Base-by-base conservation (phyloP, 2,113 vertebrate genomes). In the Scomber scombrus region DNA sequence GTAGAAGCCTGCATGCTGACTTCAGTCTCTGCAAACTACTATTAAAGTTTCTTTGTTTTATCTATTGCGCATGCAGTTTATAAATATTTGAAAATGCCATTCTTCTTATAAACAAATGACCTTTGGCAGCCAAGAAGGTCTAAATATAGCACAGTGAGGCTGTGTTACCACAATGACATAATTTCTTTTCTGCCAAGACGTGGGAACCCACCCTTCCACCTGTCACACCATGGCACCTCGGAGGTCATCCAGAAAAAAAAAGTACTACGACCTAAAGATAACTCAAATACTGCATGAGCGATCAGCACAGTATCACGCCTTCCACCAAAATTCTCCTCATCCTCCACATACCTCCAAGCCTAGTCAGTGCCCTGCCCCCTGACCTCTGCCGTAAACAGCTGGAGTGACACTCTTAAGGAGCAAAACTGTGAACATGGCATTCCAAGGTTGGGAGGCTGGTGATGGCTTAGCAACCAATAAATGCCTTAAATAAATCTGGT, bases 331-430 rank as follows among this genome's bases (percentile, higher is more conserved):
- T 79, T 58, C 63, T 3, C 54, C 47, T 78, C 67, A 65, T 81
- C 66, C 65, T 60, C 21, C 23, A 52, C 51, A 64, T 86, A 26
- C 74, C 71, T 75, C 57, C 21, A n/a, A 26, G 34, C 68, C 46
- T n/a, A 7, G 70, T 68, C 52, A 13, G 66, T 49, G 70, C 60
- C 66, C 71, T 81, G 86, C 47, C 88, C 83, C 45, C 55, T 91
- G 85, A 92, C 89, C 90, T 85, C 26, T 15, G 64, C 72, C 62
- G 64, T 91, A 91, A 93, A 87, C 89, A 87, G 78, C 65, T 70
- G 69, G 45, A 74, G 80, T 72, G 75, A 68, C 74, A 73, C 60
- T 40, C 70, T 52, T 46, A 43, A 63, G 68, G 70, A 75, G 74
- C 49, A 34, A 76, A 64, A 80, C 87, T 80, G 84, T 87, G 87